Base-by-base conservation (phyloP, 2,888 invertebrate genomes). In the Orthosia incerta region DNA sequence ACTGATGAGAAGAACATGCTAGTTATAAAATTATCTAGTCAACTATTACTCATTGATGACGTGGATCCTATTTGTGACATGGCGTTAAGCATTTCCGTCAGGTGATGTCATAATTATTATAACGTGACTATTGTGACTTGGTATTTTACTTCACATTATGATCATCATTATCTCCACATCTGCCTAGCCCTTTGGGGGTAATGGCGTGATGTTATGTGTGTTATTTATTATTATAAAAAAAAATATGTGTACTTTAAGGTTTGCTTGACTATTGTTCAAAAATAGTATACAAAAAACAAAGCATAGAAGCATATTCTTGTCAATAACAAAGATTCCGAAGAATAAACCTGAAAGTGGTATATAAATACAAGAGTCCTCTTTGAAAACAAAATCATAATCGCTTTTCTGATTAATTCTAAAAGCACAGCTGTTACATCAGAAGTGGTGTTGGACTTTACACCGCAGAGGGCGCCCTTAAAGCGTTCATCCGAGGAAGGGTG, bases 21-120 rank as follows among this genome's bases (percentile, higher is more conserved):
- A 57, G 50, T 46, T 63, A 72, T 55, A 46, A 65, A 45, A 68
- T 57, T 50, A 71, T 60, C 26, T 51, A 31, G 48, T 23, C 16
- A 57, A 66, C 59, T 26, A 64, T 83, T 84, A 86, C 79, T 86
- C 88, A 89, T 78, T 64, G 68, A 83, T 89, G 88, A 89, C 88
- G 90, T 81, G 60, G 23, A 50, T 26, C 18, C 50, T 64, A 66
- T 73, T 83, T 66, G 72, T 80, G 82, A 71, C 79, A 75, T 59
- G 53, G 73, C 68, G 62, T 74, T 79, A 74, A 79, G 59, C 65
- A 76, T 75, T 80, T 85, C 83, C 82, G 81, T 80, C 71, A 77
- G 20, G 13, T 77, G 76, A 86, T 79, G 75, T 83, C 80, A 83
- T 65, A 75, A 31, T 81, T 1, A 68, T 63, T 45, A 56, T 80